Percentiles rank a stretch among this genome's conserved stretches.
Evolutionary conservation across 2,888 invertebrate genomes (phyloP).

Genomic region (Ophioninae sp.): DNA sequence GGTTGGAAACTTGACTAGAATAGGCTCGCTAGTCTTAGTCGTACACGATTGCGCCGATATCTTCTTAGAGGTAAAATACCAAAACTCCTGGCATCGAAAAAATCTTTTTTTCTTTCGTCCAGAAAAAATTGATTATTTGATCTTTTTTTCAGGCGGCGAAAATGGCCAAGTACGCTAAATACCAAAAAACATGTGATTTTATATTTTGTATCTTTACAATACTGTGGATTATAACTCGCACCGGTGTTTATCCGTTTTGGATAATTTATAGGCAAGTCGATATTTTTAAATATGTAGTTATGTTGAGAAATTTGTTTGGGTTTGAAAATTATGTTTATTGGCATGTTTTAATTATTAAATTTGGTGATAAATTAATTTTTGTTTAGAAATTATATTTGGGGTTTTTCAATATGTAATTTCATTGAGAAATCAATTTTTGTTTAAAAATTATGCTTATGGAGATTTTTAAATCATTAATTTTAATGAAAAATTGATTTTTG

Average conservation of each 20-base stretch:
- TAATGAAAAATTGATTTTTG: no score
- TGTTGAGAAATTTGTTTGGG: no score
- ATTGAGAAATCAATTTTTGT: no score
- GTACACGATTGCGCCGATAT: constrained; percentile 95
- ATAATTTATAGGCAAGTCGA: constrained; percentile 88
- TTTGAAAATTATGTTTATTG: neutral
- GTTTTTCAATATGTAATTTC: no score
- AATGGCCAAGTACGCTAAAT: constrained; percentile 95
- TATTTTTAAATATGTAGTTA: neutral
- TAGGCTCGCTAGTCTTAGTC: constrained; percentile 94
- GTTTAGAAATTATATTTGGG: no score
- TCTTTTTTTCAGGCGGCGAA: constrained; percentile 90
- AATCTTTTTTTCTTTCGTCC: neutral
- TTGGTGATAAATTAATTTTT: no score
- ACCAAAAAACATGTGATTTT: constrained; percentile 92
- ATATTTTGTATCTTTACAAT: constrained; percentile 94
- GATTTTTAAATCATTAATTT: no score
- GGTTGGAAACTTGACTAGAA: constrained; percentile 95
- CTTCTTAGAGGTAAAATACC: constrained; percentile 88
- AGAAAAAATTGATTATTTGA: constrained; percentile 4
- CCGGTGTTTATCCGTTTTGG: constrained; percentile 94
- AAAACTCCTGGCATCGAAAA: neutral
- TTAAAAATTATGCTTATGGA: no score
- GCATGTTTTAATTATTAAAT: neutral
- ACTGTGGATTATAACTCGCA: constrained; percentile 94